These are phyloP conservation scores for Geococcyx californianus DNA, from an alignment of 2,113 vertebrate species.

Conservation along the genomic window DNA sequence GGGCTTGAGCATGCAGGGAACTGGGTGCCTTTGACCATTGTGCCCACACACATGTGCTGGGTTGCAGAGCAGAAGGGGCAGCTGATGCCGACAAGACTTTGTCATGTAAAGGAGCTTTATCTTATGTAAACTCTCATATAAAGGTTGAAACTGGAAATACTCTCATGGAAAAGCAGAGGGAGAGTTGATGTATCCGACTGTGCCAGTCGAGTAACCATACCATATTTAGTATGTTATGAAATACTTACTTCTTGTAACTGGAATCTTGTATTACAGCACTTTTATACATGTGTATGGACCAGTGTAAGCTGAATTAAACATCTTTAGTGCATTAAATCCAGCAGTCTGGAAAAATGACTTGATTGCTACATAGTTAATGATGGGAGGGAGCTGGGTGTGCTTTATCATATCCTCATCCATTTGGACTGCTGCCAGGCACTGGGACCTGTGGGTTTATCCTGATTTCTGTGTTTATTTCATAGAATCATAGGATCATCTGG, in stretches of 20 bases:
- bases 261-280: neutral
- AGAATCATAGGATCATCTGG: too few species aligned
- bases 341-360: neutral
- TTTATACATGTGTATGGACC: neutral
- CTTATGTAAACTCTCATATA: neutral
- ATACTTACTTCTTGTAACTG: neutral
- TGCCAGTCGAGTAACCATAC: neutral
- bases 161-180: neutral
- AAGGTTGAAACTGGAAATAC: neutral
- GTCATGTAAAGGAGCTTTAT: neutral
- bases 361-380: rapidly evolving
- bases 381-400: neutral
- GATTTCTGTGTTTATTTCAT: too few species aligned
- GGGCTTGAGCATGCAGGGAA: rapidly evolving
- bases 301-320: neutral
- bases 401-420: too few species aligned
- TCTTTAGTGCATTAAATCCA: neutral
- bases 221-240: neutral
- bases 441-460: too few species aligned
- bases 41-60: rapidly evolving
- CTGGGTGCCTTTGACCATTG: neutral
- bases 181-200: neutral
- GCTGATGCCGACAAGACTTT: neutral
- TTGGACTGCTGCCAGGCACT: too few species aligned
- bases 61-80: neutral